Conservation (phyloP, 1,140 invertebrate species). For the Cyphomyrmex costatus region DNA sequence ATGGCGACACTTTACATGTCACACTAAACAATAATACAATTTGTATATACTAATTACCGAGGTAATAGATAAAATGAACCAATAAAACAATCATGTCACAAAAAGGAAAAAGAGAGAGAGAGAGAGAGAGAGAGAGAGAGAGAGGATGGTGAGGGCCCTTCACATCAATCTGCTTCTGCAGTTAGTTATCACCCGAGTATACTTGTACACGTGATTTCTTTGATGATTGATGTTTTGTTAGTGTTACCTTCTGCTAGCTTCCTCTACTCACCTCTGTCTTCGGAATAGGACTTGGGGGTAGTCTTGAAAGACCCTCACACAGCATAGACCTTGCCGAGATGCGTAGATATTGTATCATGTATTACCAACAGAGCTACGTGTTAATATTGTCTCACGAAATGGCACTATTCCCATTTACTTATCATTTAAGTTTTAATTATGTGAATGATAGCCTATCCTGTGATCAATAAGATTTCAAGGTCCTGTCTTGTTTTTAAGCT, state of each 20-base stretch:
- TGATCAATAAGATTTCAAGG: conserved; percentile 60
- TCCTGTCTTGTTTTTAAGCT: conserved; percentile 60
- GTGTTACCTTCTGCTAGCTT: conserved; percentile 85
- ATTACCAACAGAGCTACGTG: conserved; percentile 88
- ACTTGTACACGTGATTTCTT: conserved; percentile 73
- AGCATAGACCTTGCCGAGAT: conserved; percentile 87
- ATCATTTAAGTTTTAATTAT: conserved; percentile 84
- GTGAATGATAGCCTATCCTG: conserved; percentile 72
- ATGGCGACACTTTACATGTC: conserved; percentile 27
- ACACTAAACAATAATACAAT: conserved; percentile 28
- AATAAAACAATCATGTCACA: conserved; percentile 50
- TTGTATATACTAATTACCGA: conserved; percentile 35
- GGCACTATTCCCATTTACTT: conserved; percentile 86
- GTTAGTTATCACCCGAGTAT: conserved; percentile 78
- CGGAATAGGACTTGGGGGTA: conserved; percentile 86
- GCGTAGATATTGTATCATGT: conserved; percentile 87
- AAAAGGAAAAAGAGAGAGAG: conserved; percentile 56
- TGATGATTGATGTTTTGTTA: conserved; percentile 81
- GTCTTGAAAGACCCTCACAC: conserved; percentile 87
- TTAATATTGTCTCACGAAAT: conserved; percentile 88
- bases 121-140: conserved; percentile 47
- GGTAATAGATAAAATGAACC: conserved; percentile 51
- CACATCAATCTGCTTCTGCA: conserved; percentile 71
- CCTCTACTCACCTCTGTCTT: conserved; percentile 86
- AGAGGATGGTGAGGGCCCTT: conserved; percentile 70